Evolutionary conservation across 2,113 vertebrate genomes (phyloP), one percentile per base, ranked within the genome.

Genomic region (Caracal caracal): DNA sequence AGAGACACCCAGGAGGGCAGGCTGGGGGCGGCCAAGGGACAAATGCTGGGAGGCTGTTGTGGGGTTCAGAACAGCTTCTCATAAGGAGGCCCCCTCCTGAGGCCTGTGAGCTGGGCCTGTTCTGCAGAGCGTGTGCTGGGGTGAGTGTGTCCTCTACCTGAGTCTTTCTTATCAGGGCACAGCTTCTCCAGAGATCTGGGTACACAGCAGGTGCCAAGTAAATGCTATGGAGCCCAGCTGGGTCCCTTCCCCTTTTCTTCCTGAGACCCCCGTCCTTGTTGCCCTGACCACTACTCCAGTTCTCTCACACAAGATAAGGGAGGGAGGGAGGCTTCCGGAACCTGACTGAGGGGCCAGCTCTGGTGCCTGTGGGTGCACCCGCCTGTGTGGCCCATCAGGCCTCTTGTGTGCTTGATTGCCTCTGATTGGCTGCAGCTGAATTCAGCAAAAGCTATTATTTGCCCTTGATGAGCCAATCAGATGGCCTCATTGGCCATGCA

Each of bases 381-480:
- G 66, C 92, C 88, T 1, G 26, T 92, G 84, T 96, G 97, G 97
- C 97, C 96, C 97, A 98, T 98, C 98, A 98, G 97, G 97, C 95
- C 90, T 96, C 98, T 98, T 97, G 97, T 98, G 97, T 95, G 96
- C 97, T 97, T 98, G 98, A 98, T 98, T 98, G 98, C 96, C 96
- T 98, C 97, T 98, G 98, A 98, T 98, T 98, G 98, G 98, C 97
- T 98, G 92, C 97, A 98, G 97, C 97, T 98, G 97, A 98, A 98
- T 98, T 98, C 97, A 98, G 97, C 98, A 98, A 86, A 98, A 98
- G 92, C 97, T 97, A 98, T 98, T 98, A 98, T 98, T 98, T 98
- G 97, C 95, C 97, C 95, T 94, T 98, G 98, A 98, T 97, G 98
- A 98, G 98, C 97, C 97, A 97, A 96, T 97, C 97, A 97, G 79